Evolutionary conservation across 2,888 invertebrate species (phyloP), one percentile per base, ranked within the genome.

Genomic region (Axea sp.): DNA sequence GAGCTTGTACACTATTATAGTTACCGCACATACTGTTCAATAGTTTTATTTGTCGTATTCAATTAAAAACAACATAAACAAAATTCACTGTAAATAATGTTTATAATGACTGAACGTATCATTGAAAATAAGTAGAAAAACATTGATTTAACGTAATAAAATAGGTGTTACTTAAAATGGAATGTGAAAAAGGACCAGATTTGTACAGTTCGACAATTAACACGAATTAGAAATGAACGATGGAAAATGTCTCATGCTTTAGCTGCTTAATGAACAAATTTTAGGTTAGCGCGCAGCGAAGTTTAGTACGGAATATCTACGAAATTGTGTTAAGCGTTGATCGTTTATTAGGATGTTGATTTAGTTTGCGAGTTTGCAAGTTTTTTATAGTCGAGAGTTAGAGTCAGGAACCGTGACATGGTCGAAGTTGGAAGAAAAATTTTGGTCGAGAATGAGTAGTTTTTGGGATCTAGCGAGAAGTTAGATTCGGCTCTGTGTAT

Each of bases 281-380:
- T 72, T 72, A 53, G 64, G 72, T 64, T 71, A 62, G 47, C 53
- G 59, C 24, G 22, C 8, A 64, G 45, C 4, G 53, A 72, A 73
- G 53, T 67, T 73, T 45, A 60, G 39, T 47, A 15, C 60, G 73
- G 60, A 60, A 73, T 67, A 53, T 73, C 45, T 33, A 7, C 17
- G 45, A 55, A 65, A 67, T 60, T 45, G 53, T 33, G 60, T 60
- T 73, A 53, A 73, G 55, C 65, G 60, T 39, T 65, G 73, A 73
- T 73, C 73, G 65, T 67, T 71, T 65, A 73, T 73, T 59, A 65
- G 72, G 59, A 72, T 72, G 72, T 72, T 65, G 64, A 72, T 72
- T 65, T 72, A 72, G 72, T 72, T 72, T 64, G 37, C 39, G 19
- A 72, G 72, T 72, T 59, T 26, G 26, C 64, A 64, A 64, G 35